Base-by-base conservation (phyloP, 2,888 invertebrate species). In the Drosophila melanosoma region DNA sequence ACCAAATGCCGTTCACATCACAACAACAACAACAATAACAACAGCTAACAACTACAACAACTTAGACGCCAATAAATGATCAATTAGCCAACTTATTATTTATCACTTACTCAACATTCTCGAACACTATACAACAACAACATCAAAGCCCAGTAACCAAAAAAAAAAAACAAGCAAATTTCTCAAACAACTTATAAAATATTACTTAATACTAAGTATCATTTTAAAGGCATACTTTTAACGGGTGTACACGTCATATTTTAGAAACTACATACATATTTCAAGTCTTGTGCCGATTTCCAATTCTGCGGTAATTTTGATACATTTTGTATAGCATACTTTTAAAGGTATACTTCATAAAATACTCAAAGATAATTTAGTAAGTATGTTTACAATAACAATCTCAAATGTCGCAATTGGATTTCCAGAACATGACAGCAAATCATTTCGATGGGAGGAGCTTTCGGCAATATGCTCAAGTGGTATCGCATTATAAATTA, bases 1-100 rank as follows among this genome's bases (percentile, higher is more conserved):
- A 64, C 26, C 57, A 66, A 81, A 79, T 81, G 78, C 78, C 81
- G 83, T 82, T 81, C 75, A 79, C 68, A 57, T 42, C 77, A 70
- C 59, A 77, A 70, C 68, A 64, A 67, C 68, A 64, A 67, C 54
- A 65, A 32, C 51, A 54, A 73, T 32, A 57, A 54, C 32, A 68
- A 58, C 53, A 58, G 60, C 76, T 49, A 49, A 74, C 23, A 66
- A 60, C 42, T 51, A 75, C 57, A 73, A 68, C 51, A n/a, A 59
- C 45, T 40, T 38, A 59, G 35, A 75, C 57, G 74, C 81, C 66
- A 71, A 74, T 73, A 64, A 81, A 54, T 45, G 40, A 76, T 23
- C 32, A 36, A 65, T 65, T 38, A 75, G 29, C 58, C 67, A 72
- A 70, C 51, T 20, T 66, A 58, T 83, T 57, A 69, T 78, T 86